Evolutionary conservation across 2,113 vertebrate genomes (phyloP), one percentile per base, ranked within the genome.

Genomic region (Sprattus sprattus): DNA sequence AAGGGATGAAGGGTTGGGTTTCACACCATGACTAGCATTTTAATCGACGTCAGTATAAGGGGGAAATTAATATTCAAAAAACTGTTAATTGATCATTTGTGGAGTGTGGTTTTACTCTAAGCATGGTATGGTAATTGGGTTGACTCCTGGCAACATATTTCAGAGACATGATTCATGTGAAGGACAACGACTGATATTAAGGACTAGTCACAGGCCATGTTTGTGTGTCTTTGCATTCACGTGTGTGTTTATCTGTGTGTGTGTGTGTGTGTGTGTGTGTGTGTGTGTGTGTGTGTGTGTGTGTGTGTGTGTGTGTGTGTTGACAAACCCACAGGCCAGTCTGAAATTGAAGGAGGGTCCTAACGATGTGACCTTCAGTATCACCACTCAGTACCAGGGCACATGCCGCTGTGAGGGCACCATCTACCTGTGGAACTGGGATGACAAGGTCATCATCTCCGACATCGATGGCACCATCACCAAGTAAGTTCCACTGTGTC

Each of bases 381-480:
- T 99, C 88, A 99, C 98, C 89, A 99, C 98, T 10, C 98, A 99
- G 87, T 99, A 99, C 92, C 98, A 99, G 92, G 98, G 98, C 32
- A 99, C 98, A 15, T 99, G 98, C 82, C 97, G 98, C 88, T 99
- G 97, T 85, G 97, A 97, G 3, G 98, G 97, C 20, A 99, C 98
- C 89, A 99, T 99, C 86, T 99, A 99, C 93, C 94, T 99, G 85
- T 99, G 98, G 98, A 96, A 98, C 93, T 99, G 98, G 98, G 95
- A 98, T 46, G 97, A 99, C 92, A 98, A 97, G 93, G 93, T 99
- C 91, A 94, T 99, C 88, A 98, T 99, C 92, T 99, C 98, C 0
- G 98, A 99, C 90, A 99, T 99, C 5, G 98, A 99, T 82, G 98
- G 98, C 49, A 99, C 98, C 71, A 99, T 99, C 91, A 99, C 98